A percentile compares a stretch with the other conserved stretches of the same genome.
Conservation (phyloP, 2,888 invertebrate species). For the Cerastis leucographa region DNA sequence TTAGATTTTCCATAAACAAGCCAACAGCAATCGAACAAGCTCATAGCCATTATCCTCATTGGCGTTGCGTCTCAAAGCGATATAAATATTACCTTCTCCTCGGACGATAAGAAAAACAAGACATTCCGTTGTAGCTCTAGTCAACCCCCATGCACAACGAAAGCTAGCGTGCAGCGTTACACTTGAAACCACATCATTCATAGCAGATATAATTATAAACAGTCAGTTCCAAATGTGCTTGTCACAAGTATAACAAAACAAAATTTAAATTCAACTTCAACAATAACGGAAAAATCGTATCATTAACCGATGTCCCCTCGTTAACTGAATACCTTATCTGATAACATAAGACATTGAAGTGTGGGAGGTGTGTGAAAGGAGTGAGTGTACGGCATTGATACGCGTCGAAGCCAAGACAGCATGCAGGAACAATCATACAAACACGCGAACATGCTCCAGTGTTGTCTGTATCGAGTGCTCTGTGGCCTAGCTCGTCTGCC, state of each 20-base stretch:
- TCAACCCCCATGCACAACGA: constrained; percentile 90
- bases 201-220: constrained; percentile 79
- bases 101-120: constrained; percentile 80
- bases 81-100: constrained; percentile 87
- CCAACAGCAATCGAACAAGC: constrained; percentile 88
- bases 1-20: constrained; percentile 90
- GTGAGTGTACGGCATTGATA: constrained; percentile 75
- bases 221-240: constrained; percentile 82
- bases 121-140: constrained; percentile 89
- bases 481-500: constrained; percentile 77
- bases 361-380: constrained; percentile 82
- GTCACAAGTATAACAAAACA: constrained; percentile 75
- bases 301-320: constrained; percentile 67
- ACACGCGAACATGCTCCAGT: constrained; percentile 88
- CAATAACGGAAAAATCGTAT: constrained; percentile 66
- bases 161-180: constrained; percentile 90
- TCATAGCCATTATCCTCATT: constrained; percentile 85
- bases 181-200: constrained; percentile 87
- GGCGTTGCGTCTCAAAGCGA: constrained; percentile 88
- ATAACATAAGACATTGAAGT: constrained; percentile 74
- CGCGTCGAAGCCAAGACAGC: constrained; percentile 90
- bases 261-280: constrained; percentile 70
- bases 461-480: constrained; percentile 87
- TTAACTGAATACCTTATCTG: constrained; percentile 65
- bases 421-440: constrained; percentile 88